Base-by-base conservation (phyloP, 2,888 invertebrate genomes). In the Lepetodrilus schrolli region DNA sequence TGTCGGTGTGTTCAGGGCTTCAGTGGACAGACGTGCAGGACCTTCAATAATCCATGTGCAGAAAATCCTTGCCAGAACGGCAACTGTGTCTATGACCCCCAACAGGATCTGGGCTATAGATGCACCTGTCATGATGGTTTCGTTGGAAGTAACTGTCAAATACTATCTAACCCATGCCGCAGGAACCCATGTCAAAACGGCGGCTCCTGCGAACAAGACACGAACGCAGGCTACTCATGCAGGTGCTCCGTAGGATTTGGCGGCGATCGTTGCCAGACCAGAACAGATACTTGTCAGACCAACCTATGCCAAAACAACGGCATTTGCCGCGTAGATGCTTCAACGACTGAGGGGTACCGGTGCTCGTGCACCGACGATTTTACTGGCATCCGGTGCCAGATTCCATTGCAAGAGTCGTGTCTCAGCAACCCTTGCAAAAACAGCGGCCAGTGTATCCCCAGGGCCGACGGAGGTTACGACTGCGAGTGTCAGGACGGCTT, bases 251-350 rank as follows among this genome's bases (percentile, higher is more conserved):
- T 10, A 8, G 72, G 72, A 30, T 72, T 30, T 43, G 34, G 23
- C n/a, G 72, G 72, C n/a, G 65, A n/a, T 13, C 37, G 47, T 66
- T 72, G 72, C 17, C 47, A 72, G 47, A 51, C 23, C 51, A 13
- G 36, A 4, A 48, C 38, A 2, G 26, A 50, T 17, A 26, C 68
- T 13, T 68, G 68, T 20, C 23, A 23, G 47, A 43, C 17, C 13
- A 36, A 37, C 21, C 70, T 51, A 4, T 70, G 70, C 38, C 23
- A 13, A 20, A 36, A 43, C 34, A 21, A 36, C 43, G 70, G 70
- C 4, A 26, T 5, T 8, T 66, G 72, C 30, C 17, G 38, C 37
- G 43, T 72, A 4, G 34, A 43, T 17, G 34, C 20, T 17, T 43
- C 49, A 1, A 48, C 26, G n/a, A 49, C 37, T 4, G 4, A 4